Evolutionary conservation across 2,113 vertebrate genomes (phyloP).

Genomic region (Psilopogon haemacephalus): DNA sequence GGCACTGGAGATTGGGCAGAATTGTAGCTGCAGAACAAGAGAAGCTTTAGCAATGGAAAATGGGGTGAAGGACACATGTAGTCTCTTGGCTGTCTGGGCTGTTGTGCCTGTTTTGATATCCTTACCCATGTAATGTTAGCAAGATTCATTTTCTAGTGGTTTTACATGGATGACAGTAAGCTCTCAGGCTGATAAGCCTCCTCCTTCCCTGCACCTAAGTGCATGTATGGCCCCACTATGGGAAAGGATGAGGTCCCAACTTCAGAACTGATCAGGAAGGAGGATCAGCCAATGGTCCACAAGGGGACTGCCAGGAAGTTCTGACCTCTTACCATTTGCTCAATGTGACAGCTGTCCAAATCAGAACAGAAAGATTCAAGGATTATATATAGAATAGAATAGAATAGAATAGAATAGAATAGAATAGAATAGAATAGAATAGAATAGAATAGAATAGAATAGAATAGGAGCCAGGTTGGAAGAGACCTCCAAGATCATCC

Average conservation of each 20-base stretch:
- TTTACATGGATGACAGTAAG: neutral
- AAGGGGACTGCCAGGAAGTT: neutral
- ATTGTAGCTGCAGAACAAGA: neutral
- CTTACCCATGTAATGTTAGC: neutral
- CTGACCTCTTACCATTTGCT: neutral
- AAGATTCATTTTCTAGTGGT: neutral
- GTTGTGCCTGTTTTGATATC: neutral
- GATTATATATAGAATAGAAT: no score
- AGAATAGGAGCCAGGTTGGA: no score
- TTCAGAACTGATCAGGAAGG: neutral
- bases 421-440: no score
- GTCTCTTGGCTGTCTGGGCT: neutral
- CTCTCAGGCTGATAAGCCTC: neutral
- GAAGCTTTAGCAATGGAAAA: conserved; percentile 7
- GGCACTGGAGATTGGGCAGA: conserved; percentile 17
- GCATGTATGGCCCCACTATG: neutral
- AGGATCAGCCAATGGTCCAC: neutral
- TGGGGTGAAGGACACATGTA: neutral
- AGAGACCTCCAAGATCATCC: no score
- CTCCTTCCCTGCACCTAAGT: neutral
- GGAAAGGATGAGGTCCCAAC: neutral
- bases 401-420: no score
- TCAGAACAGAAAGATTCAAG: neutral
- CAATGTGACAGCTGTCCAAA: neutral
- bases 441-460: no score